These are phyloP conservation scores for Himalopsyche anomala DNA, from an alignment of 2,888 invertebrate genomes.

Conservation along the genomic window DNA sequence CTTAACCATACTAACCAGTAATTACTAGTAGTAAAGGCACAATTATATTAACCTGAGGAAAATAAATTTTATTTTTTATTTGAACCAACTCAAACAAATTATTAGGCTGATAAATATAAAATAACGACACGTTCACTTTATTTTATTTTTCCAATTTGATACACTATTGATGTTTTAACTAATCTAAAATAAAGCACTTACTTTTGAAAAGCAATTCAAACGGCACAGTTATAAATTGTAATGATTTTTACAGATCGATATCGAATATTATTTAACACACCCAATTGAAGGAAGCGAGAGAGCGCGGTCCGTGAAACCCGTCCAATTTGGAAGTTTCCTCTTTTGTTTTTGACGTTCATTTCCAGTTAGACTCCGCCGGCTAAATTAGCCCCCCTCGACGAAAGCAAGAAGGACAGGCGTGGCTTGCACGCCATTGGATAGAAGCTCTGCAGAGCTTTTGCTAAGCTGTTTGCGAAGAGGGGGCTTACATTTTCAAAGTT, in stretches of 20 bases:
- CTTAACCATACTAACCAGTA: no score
- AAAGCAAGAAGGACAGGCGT: neutral
- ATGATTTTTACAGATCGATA: neutral
- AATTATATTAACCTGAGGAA: no score
- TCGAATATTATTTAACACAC: neutral
- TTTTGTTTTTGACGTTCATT: neutral
- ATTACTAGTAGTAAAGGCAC: no score
- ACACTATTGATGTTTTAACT: no score
- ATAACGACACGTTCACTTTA: no score
- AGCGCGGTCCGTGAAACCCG: neutral
- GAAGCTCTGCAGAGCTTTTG: neutral
- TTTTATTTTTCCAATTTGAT: no score
- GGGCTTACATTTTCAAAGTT: slow-evolving; percentile 5
- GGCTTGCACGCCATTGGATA: slow-evolving; percentile 3
- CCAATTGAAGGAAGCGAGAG: neutral
- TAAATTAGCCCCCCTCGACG: slow-evolving; percentile 6
- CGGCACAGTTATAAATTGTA: no score
- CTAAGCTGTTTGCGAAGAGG: neutral
- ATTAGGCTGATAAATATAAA: no score
- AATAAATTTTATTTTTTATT: no score
- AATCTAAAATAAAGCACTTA: no score
- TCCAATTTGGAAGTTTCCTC: neutral
- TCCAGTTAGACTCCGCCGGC: neutral
- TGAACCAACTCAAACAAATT: no score
- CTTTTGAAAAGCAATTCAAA: no score